Percentiles rank a stretch among this genome's conserved stretches.
These are phyloP conservation scores for Trididemnum miniatum DNA, from an alignment of 23 tunicate species.

Conservation along the genomic window DNA sequence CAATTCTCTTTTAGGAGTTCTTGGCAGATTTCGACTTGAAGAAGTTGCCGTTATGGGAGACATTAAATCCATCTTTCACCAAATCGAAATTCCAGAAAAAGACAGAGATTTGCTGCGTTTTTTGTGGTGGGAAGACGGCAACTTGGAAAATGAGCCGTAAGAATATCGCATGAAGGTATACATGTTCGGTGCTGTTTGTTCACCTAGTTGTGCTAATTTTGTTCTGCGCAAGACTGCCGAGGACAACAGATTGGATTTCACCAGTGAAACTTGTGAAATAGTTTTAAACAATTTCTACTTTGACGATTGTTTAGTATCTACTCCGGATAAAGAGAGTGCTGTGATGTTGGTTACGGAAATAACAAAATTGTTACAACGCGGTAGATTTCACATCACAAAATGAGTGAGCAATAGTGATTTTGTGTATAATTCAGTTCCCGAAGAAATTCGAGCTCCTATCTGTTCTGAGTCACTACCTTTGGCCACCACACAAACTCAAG, in stretches of 20 bases:
- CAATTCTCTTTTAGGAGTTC: slow-evolving; percentile 23
- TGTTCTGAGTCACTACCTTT: neutral
- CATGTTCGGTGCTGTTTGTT: slow-evolving; percentile 52
- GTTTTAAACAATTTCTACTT: slow-evolving; percentile 47
- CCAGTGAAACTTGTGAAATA: neutral
- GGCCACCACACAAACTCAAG: neutral
- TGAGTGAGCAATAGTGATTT: neutral
- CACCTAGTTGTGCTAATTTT: slow-evolving; percentile 53
- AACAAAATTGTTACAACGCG: neutral
- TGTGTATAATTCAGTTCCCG: neutral
- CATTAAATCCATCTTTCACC: slow-evolving; percentile 21
- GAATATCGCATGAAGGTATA: slow-evolving; percentile 33
- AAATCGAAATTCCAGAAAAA: slow-evolving; percentile 17
- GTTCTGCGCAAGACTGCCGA: slow-evolving; percentile 25
- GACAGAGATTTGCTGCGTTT: slow-evolving; percentile 40
- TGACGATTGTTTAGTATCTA: slow-evolving; percentile 35
- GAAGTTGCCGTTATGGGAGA: slow-evolving; percentile 31
- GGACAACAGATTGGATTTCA: slow-evolving; percentile 24
- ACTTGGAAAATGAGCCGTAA: slow-evolving; percentile 14
- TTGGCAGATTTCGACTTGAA: slow-evolving; percentile 34
- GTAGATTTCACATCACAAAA: slow-evolving; percentile 32
- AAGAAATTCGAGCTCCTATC: neutral
- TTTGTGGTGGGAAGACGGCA: slow-evolving; percentile 52
- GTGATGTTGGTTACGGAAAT: neutral
- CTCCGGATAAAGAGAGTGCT: neutral